Base-by-base conservation (phyloP, 2,888 invertebrate species). In the Chloroclystis v-ata region DNA sequence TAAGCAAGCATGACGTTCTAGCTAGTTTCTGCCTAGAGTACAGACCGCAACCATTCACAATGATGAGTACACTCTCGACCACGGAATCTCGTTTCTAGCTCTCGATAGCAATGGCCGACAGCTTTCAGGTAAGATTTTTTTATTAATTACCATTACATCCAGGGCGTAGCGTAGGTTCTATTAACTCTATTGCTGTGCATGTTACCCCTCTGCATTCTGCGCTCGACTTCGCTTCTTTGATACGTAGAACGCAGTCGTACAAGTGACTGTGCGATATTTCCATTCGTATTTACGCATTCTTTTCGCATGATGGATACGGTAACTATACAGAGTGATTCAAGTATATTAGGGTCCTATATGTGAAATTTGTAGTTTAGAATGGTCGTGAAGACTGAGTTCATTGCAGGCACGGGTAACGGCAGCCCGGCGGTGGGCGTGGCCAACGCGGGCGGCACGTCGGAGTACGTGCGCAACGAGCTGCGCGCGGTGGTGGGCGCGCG, bases 381-480 rank as follows among this genome's bases (percentile, higher is more conserved):
- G 16, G 42, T 13, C 11, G 26, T 42, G 14, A 50, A 20, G 28
- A 11, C 37, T 8, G 41, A 38, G 43, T 43, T 46, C 47, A 51
- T 55, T 53, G 35, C 63, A 65, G 73, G 72, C 58, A 62, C 69
- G 25, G 72, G 77, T 28, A 69, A 67, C 49, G 72, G 72, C 26
- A 67, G 63, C 14, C 64, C 64, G 26, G 56, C 61, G 1, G 57
- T 54, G 51, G 35, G 60, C 20, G 48, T 56, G 42, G 53, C 85
- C 16, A 66, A 58, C 57, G 90, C 88, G 67, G 90, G 89, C 69
- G 91, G 90, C 75, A 91, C 92, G 50, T 95, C 96, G 40, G 97
- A 97, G 85, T 97, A 94, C 83, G 97, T 97, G 61, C 92, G 96
- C 69, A 96, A 97, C 85, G 96, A 97, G 83, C 87, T 97, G 68